Evolutionary conservation across 1,140 invertebrate species (phyloP).

Genomic region (Drusus annulatus): DNA sequence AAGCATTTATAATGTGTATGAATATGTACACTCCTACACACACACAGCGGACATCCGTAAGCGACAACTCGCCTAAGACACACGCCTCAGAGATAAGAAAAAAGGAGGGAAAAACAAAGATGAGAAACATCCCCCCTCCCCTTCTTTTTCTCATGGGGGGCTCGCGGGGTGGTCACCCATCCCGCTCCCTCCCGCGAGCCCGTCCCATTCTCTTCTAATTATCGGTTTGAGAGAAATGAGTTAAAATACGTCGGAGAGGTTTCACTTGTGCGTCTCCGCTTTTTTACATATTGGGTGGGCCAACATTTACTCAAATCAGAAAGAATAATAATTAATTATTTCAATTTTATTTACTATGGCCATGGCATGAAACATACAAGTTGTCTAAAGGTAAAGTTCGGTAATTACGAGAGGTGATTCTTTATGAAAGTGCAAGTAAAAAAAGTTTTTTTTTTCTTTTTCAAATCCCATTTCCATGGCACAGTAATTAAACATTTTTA

Average conservation of each 20-base stretch:
- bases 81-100: conserved; percentile 59
- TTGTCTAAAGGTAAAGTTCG: too few species aligned
- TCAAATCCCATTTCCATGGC: too few species aligned
- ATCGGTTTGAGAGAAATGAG: conserved; percentile 60
- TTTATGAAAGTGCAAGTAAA: too few species aligned
- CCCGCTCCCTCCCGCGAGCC: conserved; percentile 49
- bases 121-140: conserved; percentile 45
- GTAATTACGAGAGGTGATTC: too few species aligned
- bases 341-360: too few species aligned
- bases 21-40: conserved; percentile 18
- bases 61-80: conserved; percentile 57
- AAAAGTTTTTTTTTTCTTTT: too few species aligned
- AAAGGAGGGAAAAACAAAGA: conserved; percentile 60
- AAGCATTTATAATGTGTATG: neutral
- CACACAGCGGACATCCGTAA: conserved; percentile 25
- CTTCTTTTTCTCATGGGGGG: conserved; percentile 8
- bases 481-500: too few species aligned
- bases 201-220: conserved; percentile 59
- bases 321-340: too few species aligned
- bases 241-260: conserved; percentile 58
- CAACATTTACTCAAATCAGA: neutral
- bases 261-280: conserved; percentile 56
- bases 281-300: conserved; percentile 51
- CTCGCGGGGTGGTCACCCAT: conserved; percentile 26
- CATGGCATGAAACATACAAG: too few species aligned